Percentiles rank a stretch among this genome's conserved stretches.
Evolutionary conservation across 2,888 invertebrate species (phyloP).

Genomic region (Stenotaenia linearis): DNA sequence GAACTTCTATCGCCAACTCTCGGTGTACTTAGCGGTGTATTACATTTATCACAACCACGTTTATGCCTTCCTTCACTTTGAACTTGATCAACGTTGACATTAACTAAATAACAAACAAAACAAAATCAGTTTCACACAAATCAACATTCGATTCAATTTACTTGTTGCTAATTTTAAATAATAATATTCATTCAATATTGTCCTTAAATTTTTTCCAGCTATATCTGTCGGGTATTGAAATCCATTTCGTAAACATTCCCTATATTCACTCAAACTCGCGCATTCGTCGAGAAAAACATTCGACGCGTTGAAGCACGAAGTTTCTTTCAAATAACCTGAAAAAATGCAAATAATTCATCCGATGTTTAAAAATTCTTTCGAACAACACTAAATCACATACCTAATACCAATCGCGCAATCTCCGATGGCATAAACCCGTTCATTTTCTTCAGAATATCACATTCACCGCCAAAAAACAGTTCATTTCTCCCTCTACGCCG

Average conservation of each 20-base stretch:
- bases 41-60: no score
- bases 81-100: no score
- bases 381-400: neutral
- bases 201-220: neutral
- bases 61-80: no score
- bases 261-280: neutral
- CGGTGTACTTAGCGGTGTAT: neutral
- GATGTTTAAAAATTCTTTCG: neutral
- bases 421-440: slow-evolving; percentile 24
- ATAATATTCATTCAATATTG: slow-evolving; percentile 21
- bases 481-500: no score
- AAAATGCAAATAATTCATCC: neutral
- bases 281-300: neutral
- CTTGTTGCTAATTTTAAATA: neutral
- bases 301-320: neutral
- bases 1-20: no score
- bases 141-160: neutral
- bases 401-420: neutral
- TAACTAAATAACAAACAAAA: neutral
- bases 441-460: no score
- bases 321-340: slow-evolving; percentile 21
- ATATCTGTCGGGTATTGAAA: neutral
- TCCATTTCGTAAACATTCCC: slow-evolving; percentile 9
- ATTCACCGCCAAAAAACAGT: no score
- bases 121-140: neutral